Evolutionary conservation across 2,888 invertebrate genomes (phyloP).

Genomic region (Rhamnusium bicolor): DNA sequence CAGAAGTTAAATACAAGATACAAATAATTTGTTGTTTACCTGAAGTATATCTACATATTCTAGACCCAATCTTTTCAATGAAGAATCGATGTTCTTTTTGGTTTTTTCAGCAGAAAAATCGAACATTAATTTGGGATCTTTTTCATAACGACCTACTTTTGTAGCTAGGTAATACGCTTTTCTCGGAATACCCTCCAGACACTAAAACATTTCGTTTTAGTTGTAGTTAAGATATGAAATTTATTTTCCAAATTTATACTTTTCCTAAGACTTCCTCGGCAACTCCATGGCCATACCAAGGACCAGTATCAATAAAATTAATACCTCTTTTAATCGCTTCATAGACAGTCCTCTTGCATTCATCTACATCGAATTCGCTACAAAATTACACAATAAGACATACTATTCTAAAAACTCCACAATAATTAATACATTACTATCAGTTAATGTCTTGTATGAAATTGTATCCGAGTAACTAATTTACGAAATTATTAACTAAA

Average conservation of each 20-base stretch:
- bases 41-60: conserved; percentile 93
- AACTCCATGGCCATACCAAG: conserved; percentile 92
- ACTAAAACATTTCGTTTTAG: conserved; percentile 71
- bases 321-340: conserved; percentile 84
- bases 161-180: conserved; percentile 91
- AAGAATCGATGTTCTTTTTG: conserved; percentile 82
- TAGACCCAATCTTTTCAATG: conserved; percentile 81
- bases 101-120: conserved; percentile 88
- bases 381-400: conserved; percentile 48
- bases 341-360: conserved; percentile 80
- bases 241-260: conserved; percentile 68
- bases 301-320: conserved; percentile 94
- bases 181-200: conserved; percentile 84
- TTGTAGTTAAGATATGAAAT: neutral
- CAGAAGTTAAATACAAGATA: too few relatives aligned
- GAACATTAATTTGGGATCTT: conserved; percentile 82
- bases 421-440: too few relatives aligned
- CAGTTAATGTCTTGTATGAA: too few relatives aligned
- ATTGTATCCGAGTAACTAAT: too few relatives aligned
- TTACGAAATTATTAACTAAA: too few relatives aligned
- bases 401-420: too few relatives aligned
- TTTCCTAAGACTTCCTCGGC: conserved; percentile 89
- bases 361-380: conserved; percentile 78
- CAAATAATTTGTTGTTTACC: conserved; percentile 71
- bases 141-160: conserved; percentile 91